Evolutionary conservation across 2,113 vertebrate species (phyloP).

Genomic region (Pseudorasbora parva): DNA sequence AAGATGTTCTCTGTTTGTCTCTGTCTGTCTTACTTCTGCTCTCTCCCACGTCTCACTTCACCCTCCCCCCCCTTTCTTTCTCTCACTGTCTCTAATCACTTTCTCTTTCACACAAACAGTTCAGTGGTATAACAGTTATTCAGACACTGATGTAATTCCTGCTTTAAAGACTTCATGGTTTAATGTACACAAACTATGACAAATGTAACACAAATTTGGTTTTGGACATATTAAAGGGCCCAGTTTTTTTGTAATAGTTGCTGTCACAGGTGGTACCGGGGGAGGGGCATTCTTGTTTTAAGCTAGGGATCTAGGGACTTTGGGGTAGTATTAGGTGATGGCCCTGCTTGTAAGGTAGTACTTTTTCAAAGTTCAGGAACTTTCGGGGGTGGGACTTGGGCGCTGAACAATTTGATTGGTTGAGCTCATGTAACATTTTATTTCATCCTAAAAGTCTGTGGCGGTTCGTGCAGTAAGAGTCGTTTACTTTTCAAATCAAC

Average conservation of each 20-base stretch:
- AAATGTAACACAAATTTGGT: background rate
- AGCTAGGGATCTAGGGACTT: no score
- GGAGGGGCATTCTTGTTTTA: background rate
- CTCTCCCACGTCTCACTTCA: background rate
- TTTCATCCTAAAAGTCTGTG: no score
- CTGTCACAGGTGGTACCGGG: background rate
- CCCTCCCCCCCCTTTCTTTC: background rate
- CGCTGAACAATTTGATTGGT: no score
- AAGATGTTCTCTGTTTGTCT: conserved; percentile 14
- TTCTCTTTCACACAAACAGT: background rate
- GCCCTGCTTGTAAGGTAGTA: no score
- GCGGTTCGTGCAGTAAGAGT: no score
- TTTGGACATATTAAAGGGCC: background rate
- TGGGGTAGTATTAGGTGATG: no score
- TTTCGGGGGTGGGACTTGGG: no score
- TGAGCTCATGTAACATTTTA: no score
- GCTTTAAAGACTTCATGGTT: background rate
- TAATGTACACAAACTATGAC: background rate
- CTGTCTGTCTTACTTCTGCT: background rate
- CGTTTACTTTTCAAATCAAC: no score
- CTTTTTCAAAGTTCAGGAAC: no score
- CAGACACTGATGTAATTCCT: background rate
- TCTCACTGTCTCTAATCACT: background rate
- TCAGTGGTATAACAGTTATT: background rate
- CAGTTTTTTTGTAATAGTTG: background rate